These are phyloP conservation scores for Xestia rhomboidea DNA, from an alignment of 2,888 invertebrate genomes.

Conservation along the genomic window DNA sequence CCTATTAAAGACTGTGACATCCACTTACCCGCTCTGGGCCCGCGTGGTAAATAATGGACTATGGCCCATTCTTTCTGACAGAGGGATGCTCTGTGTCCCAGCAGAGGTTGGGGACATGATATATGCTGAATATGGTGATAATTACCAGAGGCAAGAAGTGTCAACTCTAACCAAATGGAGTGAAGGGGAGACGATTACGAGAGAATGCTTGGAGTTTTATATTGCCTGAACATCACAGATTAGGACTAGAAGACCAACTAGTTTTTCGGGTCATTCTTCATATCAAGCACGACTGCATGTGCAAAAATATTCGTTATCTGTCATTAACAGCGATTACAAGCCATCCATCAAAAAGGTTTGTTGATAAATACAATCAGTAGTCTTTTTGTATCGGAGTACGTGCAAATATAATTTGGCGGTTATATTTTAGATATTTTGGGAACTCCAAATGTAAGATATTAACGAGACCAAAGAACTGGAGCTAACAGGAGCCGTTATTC, in stretches of 20 bases:
- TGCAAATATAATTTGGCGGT: not conserved
- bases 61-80: not conserved
- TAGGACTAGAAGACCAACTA: not conserved
- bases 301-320: slow-evolving; percentile 35
- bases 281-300: slow-evolving; percentile 12
- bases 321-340: slow-evolving; percentile 43
- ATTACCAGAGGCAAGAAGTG: not conserved
- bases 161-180: not conserved
- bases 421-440: not conserved
- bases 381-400: slow-evolving; percentile 13
- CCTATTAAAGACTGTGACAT: not conserved
- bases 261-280: not conserved
- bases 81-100: not conserved
- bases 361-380: slow-evolving; percentile 33
- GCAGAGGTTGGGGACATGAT: not conserved
- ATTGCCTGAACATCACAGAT: not conserved
- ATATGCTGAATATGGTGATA: not conserved
- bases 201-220: not conserved
- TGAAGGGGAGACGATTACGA: not conserved
- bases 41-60: not conserved
- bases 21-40: not conserved
- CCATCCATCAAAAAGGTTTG: slow-evolving; percentile 39
- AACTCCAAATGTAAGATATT: not conserved
- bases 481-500: not conserved
- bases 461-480: not conserved